phyloP scores from a whole-genome alignment of 23 tunicate genomes.

The Ciona savignyi region DNA sequence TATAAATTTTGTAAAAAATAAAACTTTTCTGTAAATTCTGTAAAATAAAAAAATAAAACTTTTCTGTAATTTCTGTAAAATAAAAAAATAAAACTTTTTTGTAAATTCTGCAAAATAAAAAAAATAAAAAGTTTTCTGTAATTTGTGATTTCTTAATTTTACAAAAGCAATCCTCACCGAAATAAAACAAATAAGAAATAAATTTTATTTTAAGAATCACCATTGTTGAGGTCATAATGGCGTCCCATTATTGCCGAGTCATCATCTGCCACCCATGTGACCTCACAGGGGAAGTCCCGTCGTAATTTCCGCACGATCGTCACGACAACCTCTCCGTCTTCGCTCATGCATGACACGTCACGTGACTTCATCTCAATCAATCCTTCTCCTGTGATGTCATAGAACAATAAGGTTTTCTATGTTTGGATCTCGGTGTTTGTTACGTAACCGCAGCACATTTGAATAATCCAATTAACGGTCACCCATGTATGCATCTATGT shows the following conservation, averaged over 20 bases:
- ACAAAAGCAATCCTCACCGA: not conserved
- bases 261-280: conserved; percentile 57
- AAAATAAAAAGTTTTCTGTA: not conserved
- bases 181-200: too few relatives aligned
- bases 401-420: too few relatives aligned
- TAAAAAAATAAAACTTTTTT: too few relatives aligned
- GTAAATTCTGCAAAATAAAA: too few relatives aligned
- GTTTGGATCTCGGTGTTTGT: too few relatives aligned
- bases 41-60: too few relatives aligned
- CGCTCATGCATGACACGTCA: conserved; percentile 67
- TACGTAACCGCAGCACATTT: too few relatives aligned
- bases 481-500: too few relatives aligned
- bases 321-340: conserved; percentile 78
- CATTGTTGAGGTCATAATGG: conserved; percentile 55
- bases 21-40: not conserved
- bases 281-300: conserved; percentile 70
- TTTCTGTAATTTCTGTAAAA: too few relatives aligned
- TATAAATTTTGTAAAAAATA: not conserved
- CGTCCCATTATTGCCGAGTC: conserved; percentile 43
- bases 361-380: conserved; percentile 63
- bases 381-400: conserved; percentile 91
- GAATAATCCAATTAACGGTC: too few relatives aligned
- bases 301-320: conserved; percentile 60
- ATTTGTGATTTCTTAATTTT: not conserved
- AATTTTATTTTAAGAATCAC: conserved; percentile 16